phyloP scores from a whole-genome alignment of 2,888 invertebrate genomes.

The Steromphala cineraria region DNA sequence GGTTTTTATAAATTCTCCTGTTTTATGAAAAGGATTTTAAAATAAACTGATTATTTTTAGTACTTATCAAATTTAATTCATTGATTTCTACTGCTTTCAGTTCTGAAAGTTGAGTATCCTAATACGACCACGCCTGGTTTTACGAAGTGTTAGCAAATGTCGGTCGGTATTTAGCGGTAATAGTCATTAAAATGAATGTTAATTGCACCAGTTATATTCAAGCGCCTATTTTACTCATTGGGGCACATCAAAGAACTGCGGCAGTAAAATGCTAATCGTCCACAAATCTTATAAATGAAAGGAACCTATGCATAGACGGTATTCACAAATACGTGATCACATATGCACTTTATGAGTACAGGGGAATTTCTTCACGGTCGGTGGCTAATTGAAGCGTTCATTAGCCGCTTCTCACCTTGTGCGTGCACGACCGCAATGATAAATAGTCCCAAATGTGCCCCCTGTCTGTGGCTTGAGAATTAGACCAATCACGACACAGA shows the following conservation, averaged over 20 bases:
- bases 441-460: background rate
- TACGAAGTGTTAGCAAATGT: background rate
- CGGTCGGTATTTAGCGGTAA: background rate
- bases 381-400: constrained; percentile 29
- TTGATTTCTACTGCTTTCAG: too few species aligned
- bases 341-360: constrained; percentile 10
- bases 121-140: too few species aligned
- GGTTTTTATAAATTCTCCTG: too few species aligned
- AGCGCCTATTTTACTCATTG: background rate
- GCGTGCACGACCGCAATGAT: constrained; percentile 31
- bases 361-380: constrained; percentile 35
- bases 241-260: background rate
- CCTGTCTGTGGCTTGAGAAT: too few species aligned
- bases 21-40: too few species aligned
- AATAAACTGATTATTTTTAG: too few species aligned
- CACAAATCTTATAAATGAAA: constrained; percentile 29
- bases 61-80: too few species aligned
- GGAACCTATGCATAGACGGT: background rate
- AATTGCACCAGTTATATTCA: background rate
- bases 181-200: background rate
- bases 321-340: background rate
- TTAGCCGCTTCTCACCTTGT: constrained; percentile 36
- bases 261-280: background rate
- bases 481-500: too few species aligned
- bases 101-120: too few species aligned